phyloP scores from a whole-genome alignment of 1,140 invertebrate species.

The Hycleus phaleratus region DNA sequence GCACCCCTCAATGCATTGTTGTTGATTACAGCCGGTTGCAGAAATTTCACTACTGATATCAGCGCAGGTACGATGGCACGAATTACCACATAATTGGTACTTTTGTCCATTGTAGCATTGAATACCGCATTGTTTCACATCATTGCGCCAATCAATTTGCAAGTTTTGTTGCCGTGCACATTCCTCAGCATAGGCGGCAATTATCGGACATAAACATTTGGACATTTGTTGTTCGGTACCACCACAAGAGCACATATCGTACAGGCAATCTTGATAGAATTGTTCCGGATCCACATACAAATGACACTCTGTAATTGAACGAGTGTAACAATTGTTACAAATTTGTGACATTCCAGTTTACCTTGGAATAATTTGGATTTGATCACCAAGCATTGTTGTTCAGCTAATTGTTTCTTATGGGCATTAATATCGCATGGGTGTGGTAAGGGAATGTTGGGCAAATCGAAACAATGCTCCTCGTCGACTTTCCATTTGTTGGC shows the following conservation, averaged over 20 bases:
- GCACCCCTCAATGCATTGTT: conserved; percentile 78
- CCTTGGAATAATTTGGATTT: conserved; percentile 51
- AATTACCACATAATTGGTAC: conserved; percentile 71
- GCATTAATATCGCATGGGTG: conserved; percentile 66
- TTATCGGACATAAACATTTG: conserved; percentile 70
- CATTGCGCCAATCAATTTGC: conserved; percentile 64
- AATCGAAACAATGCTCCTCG: conserved; percentile 55
- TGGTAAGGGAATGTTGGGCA: conserved; percentile 45
- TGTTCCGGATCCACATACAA: conserved; percentile 66
- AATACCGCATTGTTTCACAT: conserved; percentile 71
- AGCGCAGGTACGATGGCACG: conserved; percentile 62
- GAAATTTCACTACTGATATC: conserved; percentile 46
- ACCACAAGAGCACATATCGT: conserved; percentile 76
- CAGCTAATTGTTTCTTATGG: conserved; percentile 58
- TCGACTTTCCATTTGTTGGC: conserved; percentile 83
- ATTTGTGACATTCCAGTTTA: too few species aligned
- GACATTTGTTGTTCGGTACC: conserved; percentile 33
- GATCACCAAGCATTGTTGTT: conserved; percentile 61
- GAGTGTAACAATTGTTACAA: too few species aligned
- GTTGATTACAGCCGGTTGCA: conserved; percentile 42
- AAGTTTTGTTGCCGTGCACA: conserved; percentile 63
- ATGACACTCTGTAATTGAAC: conserved; percentile 37
- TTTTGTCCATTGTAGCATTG: conserved; percentile 69
- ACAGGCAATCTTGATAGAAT: conserved; percentile 74
- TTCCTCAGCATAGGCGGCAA: conserved; percentile 70